Evolutionary conservation across 1,140 invertebrate species (phyloP).

Genomic region (Argopecten irradians): DNA sequence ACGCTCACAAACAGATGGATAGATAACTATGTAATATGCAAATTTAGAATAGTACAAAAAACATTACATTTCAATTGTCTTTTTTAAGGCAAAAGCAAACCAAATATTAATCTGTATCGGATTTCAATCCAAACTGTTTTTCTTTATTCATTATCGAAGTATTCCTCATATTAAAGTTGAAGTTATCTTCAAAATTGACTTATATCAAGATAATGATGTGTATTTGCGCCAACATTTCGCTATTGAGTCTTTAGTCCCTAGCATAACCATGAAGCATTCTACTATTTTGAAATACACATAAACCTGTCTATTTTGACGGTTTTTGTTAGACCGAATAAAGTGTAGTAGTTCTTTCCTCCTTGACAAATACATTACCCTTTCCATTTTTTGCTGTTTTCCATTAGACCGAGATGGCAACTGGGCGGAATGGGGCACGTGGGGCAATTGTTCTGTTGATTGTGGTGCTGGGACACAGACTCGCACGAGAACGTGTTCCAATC

Average conservation of each 20-base stretch:
- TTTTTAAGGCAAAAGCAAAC: no score
- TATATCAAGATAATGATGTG: no score
- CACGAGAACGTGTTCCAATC: constrained; percentile 50
- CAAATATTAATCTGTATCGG: no score
- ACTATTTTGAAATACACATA: background rate
- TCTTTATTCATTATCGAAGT: no score
- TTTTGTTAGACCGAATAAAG: background rate
- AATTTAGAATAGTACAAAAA: no score
- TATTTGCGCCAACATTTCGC: no score
- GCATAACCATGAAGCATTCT: background rate
- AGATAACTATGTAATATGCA: no score
- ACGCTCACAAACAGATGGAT: no score
- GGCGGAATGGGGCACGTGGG: constrained; percentile 38
- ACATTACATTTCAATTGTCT: background rate
- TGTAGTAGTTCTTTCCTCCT: background rate
- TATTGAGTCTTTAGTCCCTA: no score
- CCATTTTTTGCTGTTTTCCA: background rate
- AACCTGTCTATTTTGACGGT: background rate
- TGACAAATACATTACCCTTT: background rate
- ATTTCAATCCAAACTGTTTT: no score
- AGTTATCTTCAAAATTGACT: no score
- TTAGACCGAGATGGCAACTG: constrained; percentile 51
- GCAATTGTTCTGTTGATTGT: constrained; percentile 54
- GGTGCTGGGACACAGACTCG: constrained; percentile 48
- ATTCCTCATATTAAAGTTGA: no score